phyloP scores from a whole-genome alignment of 2,113 vertebrate genomes.

The Anseranas semipalmata region DNA sequence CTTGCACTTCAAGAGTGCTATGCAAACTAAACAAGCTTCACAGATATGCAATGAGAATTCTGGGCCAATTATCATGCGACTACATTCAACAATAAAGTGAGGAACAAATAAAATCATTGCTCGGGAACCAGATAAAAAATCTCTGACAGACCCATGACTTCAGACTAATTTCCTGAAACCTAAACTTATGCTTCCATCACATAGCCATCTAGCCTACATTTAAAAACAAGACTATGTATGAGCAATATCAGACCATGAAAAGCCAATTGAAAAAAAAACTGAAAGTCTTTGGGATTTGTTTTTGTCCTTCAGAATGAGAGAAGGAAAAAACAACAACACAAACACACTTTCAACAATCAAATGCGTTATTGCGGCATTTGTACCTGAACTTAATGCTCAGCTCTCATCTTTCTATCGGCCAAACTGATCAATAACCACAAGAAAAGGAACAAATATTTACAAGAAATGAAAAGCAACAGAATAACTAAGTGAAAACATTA shows the following conservation, averaged over 20 bases:
- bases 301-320: background rate
- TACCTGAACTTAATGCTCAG: background rate
- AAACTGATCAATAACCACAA: background rate
- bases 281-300: background rate
- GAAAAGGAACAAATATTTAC: background rate
- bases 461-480: background rate
- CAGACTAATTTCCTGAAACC: background rate
- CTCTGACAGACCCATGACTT: background rate
- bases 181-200: background rate
- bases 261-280: background rate
- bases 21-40: background rate
- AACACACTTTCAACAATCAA: background rate
- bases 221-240: background rate
- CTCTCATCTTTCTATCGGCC: background rate
- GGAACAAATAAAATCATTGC: background rate
- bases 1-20: background rate
- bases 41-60: background rate
- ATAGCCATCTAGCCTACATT: background rate
- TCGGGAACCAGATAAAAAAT: background rate
- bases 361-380: background rate
- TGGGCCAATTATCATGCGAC: background rate
- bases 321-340: background rate
- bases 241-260: background rate
- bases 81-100: background rate
- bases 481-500: background rate